These are phyloP conservation scores for Eufriesea mexicana DNA, from an alignment of 1,140 invertebrate genomes.

Conservation along the genomic window DNA sequence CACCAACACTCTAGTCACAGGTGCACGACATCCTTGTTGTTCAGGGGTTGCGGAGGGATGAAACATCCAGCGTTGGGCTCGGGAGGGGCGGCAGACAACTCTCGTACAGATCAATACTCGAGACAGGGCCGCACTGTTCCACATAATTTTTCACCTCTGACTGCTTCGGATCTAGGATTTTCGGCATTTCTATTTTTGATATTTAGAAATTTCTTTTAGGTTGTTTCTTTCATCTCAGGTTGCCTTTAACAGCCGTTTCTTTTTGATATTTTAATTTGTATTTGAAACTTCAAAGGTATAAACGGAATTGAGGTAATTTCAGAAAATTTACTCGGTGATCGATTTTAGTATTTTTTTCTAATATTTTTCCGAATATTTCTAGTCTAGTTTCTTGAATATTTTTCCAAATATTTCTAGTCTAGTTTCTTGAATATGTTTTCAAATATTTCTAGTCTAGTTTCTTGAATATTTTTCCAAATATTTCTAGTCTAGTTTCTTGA, in stretches of 20 bases:
- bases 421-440: too few species aligned
- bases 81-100: slow-evolving; percentile 62
- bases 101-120: slow-evolving; percentile 67
- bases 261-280: too few species aligned
- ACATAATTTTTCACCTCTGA: slow-evolving; percentile 30
- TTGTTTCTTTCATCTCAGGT: too few species aligned
- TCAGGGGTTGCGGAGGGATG: slow-evolving; percentile 46
- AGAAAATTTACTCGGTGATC: not conserved
- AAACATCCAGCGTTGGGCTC: slow-evolving; percentile 48
- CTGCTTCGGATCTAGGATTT: not conserved
- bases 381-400: too few species aligned
- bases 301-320: not conserved
- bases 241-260: too few species aligned
- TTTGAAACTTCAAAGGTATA: too few species aligned
- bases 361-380: too few species aligned
- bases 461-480: too few species aligned
- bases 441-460: too few species aligned
- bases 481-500: too few species aligned
- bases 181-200: not conserved
- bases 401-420: too few species aligned
- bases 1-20: slow-evolving; percentile 45
- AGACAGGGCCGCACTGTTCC: slow-evolving; percentile 59
- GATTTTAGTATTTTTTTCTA: too few species aligned
- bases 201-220: not conserved
- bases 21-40: slow-evolving; percentile 58